These are phyloP conservation scores for Agonopterix subpropinquella DNA, from an alignment of 2,888 invertebrate species.

Conservation along the genomic window DNA sequence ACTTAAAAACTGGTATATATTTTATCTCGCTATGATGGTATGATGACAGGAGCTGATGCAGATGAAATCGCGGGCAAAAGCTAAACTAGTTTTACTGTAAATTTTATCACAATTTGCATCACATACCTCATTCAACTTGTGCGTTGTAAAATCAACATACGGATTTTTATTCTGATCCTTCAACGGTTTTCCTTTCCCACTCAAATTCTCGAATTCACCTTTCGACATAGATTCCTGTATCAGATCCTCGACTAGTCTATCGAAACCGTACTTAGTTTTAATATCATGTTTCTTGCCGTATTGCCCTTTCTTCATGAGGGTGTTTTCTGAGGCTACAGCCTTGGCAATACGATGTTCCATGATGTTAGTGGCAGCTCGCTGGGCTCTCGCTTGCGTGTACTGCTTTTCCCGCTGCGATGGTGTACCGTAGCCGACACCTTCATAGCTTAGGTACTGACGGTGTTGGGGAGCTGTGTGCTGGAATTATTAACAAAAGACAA, in stretches of 20 bases:
- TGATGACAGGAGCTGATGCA: no score
- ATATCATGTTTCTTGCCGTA: conserved; percentile 80
- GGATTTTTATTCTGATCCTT: conserved; percentile 83
- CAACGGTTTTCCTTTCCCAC: conserved; percentile 89
- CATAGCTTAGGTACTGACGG: conserved; percentile 86
- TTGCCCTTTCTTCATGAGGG: conserved; percentile 79
- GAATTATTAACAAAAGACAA: conserved; percentile 7
- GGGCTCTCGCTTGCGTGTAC: conserved; percentile 80
- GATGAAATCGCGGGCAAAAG: no score
- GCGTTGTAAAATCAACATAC: conserved; percentile 91
- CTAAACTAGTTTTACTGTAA: no score
- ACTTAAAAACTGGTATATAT: no score
- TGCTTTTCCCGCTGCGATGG: conserved; percentile 87
- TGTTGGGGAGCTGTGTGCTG: conserved; percentile 93
- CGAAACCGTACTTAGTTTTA: conserved; percentile 89
- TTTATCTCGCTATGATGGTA: no score
- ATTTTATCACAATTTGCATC: no score
- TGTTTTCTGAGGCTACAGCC: conserved; percentile 76
- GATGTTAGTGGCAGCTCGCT: conserved; percentile 79
- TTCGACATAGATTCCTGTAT: conserved; percentile 93
- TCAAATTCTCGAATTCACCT: conserved; percentile 91
- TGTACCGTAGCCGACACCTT: conserved; percentile 87
- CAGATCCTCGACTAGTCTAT: conserved; percentile 92
- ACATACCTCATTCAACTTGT: conserved; percentile 85
- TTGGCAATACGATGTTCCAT: conserved; percentile 79